phyloP scores from a whole-genome alignment of 2,888 invertebrate species.

The Aromia moschata region DNA sequence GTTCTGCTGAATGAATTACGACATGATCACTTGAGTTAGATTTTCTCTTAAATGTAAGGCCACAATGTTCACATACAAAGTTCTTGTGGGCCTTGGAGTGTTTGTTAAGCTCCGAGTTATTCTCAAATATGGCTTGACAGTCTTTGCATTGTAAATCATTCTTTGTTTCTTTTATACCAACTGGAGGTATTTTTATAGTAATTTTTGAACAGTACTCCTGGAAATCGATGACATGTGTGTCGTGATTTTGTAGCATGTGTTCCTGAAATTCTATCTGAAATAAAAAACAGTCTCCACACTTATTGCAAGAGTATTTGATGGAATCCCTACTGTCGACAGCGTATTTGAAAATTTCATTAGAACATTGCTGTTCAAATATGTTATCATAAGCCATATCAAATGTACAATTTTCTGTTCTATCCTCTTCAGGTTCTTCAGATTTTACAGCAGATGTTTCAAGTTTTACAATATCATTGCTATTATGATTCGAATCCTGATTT shows the following conservation, averaged over 20 bases:
- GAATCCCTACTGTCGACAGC: neutral
- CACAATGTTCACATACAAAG: conserved; percentile 38
- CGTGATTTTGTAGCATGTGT: conserved; percentile 3
- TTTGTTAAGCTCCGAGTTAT: conserved; percentile 13
- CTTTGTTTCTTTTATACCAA: too few species aligned
- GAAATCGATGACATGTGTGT: neutral
- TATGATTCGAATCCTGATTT: neutral
- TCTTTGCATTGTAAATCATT: conserved; percentile 4
- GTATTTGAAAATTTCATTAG: neutral
- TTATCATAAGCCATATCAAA: neutral
- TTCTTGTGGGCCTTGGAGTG: conserved; percentile 34
- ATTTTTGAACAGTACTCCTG: neutral
- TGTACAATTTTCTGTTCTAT: too few species aligned
- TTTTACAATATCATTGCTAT: neutral
- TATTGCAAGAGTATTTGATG: conserved; percentile 1
- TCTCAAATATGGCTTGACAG: conserved; percentile 17
- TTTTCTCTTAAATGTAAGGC: conserved; percentile 33
- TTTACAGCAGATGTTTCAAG: conserved; percentile 4
- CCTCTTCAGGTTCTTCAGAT: conserved; percentile 9
- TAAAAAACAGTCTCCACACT: conserved; percentile 11
- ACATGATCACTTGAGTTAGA: conserved; percentile 38
- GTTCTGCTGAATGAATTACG: conserved; percentile 43
- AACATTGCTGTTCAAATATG: neutral
- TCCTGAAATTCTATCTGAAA: conserved; percentile 5
- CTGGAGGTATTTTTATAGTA: neutral